Evolutionary conservation across 2,113 vertebrate species (phyloP).

Genomic region (Sus scrofa): T2T-Sscrofa CM000820.6:130633001-130633500

Average conservation of each 20-base stretch:
- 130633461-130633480: slow-evolving; percentile 41
- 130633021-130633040: slow-evolving; percentile 40
- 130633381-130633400: slow-evolving; percentile 44
- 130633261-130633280: slow-evolving; percentile 59
- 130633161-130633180: background rate
- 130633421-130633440: slow-evolving; percentile 52
- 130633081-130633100: slow-evolving; percentile 29
- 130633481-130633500: slow-evolving; percentile 32
- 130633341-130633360: slow-evolving; percentile 55
- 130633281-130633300: slow-evolving; percentile 51
- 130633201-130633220: slow-evolving; percentile 53
- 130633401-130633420: slow-evolving; percentile 54
- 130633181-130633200: slow-evolving; percentile 51
- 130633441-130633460: slow-evolving; percentile 15
- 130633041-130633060: slow-evolving; percentile 62
- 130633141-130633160: background rate
- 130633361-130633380: slow-evolving; percentile 75
- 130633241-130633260: slow-evolving; percentile 66
- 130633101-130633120: background rate
- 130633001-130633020: background rate
- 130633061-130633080: slow-evolving; percentile 60
- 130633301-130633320: slow-evolving; percentile 62
- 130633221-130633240: slow-evolving; percentile 32
- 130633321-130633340: background rate
- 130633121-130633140: slow-evolving; percentile 52